Base-by-base conservation (phyloP, 2,797 vertebrate species). In the Chromis chromis region DNA sequence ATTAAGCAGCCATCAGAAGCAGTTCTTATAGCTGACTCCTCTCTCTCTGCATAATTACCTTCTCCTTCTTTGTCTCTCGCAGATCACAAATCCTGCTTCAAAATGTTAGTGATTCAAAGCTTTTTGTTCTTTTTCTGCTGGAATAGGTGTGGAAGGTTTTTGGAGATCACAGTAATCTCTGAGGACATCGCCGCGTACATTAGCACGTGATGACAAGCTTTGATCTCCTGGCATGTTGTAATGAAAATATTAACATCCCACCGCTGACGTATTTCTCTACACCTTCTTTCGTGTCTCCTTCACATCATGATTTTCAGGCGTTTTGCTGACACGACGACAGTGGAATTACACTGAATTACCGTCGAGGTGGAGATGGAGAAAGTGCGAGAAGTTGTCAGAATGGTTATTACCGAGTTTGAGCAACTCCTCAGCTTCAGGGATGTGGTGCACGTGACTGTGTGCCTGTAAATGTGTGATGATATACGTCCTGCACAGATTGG, bases 151-250 rank as follows among this genome's bases (percentile, higher is more conserved):
- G 55, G 8, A 74, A 17, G 19, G 42, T 1, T 2, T 64, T 66
- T 25, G 54, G 42, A 72, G 13, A 52, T 36, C 25, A 28, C 16
- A 42, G 48, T 25, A 21, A 40, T 21, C 49, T 63, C n/a, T 0
- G n/a, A 58, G 27, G n/a, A 68, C 27, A n/a, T 60, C 4, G 22
- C 21, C 33, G 5, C 0, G 3, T 40, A 31, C 7, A 7, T 31
- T 31, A 56, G 62, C 64, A 22, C 1, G 12, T 7, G 40, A 44
- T 4, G 19, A 27, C 17, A 0, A 17, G 31, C 65, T 83, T 68
- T 80, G 66, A 66, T 85, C 76, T 42, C 2, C 25, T 74, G 55
- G 50, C 14, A 44, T 65, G 33, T 48, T 65, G 48, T 22, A 65
- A 54, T 46, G 39, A 21, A 70, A 80, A 39, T 40, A 64, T 63